These are phyloP conservation scores for Embidobia sp. DNA, from an alignment of 2,888 invertebrate species.

Conservation along the genomic window DNA sequence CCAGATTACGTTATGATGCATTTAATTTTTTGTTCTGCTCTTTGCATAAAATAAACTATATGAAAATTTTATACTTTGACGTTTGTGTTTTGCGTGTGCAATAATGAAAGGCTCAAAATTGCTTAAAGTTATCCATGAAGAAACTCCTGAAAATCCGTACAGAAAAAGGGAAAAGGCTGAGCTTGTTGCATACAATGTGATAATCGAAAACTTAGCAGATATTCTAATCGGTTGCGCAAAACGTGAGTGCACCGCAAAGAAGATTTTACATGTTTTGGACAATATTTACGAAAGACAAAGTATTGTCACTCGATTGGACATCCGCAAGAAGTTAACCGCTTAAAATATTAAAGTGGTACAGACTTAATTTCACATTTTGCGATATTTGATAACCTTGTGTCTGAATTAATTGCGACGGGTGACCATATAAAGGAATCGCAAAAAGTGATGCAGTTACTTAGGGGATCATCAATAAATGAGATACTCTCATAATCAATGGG, in stretches of 20 bases:
- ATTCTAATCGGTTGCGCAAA: constrained; percentile 47
- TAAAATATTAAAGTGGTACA: constrained; percentile 66
- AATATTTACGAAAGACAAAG: constrained; percentile 67
- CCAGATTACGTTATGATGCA: constrained; percentile 3
- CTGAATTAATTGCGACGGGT: constrained; percentile 74
- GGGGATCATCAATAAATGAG: too few relatives aligned
- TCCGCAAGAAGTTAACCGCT: constrained; percentile 49
- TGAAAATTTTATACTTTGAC: not conserved
- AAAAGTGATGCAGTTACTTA: constrained; percentile 75
- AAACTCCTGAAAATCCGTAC: not conserved
- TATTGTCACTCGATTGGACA: constrained; percentile 58
- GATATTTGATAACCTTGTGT: constrained; percentile 74
- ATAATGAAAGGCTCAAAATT: constrained; percentile 11
- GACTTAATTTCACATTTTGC: constrained; percentile 70
- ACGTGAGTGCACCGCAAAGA: constrained; percentile 43
- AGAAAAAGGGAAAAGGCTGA: constrained; percentile 36
- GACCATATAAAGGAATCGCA: constrained; percentile 76
- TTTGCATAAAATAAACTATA: not conserved
- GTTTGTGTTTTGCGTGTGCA: too few relatives aligned
- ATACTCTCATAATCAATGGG: too few relatives aligned
- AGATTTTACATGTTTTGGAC: constrained; percentile 56
- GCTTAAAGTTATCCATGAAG: constrained; percentile 35
- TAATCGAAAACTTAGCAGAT: constrained; percentile 55
- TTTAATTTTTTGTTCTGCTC: too few relatives aligned
- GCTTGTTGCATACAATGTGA: constrained; percentile 34